phyloP scores from a whole-genome alignment of 2,113 vertebrate species.

The Orycteropus afer region DNA sequence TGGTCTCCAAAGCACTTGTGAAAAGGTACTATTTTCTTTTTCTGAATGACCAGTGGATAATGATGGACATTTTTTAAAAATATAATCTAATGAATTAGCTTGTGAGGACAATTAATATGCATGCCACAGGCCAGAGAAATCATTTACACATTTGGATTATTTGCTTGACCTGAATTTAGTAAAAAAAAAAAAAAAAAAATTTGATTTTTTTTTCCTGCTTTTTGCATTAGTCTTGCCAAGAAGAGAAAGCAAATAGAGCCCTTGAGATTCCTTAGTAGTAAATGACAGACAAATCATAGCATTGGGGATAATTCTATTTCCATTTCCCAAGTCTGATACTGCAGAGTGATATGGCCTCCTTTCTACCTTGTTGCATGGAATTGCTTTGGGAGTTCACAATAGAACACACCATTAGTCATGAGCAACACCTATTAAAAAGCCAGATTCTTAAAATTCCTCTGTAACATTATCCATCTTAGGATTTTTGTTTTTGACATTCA shows the following conservation, averaged over 20 bases:
- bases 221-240: conserved; percentile 31
- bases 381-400: neutral
- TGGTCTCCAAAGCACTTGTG: neutral
- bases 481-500: conserved; percentile 53
- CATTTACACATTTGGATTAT: neutral
- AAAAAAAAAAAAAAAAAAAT: no score
- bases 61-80: neutral
- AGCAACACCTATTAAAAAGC: conserved; percentile 45
- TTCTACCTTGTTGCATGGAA: neutral
- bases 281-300: conserved; percentile 59
- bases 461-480: conserved; percentile 1
- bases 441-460: conserved; percentile 47
- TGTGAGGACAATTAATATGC: neutral
- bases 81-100: neutral
- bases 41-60: neutral
- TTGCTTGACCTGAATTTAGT: neutral
- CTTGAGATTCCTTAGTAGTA: conserved; percentile 46
- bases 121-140: neutral
- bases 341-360: neutral
- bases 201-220: conserved; percentile 24
- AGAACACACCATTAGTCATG: conserved; percentile 58
- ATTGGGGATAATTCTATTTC: conserved; percentile 24
- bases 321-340: conserved; percentile 51
- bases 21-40: neutral
- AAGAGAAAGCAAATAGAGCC: conserved; percentile 1